These are phyloP conservation scores for Beaufortia kweichowensis DNA, from an alignment of 2,113 vertebrate species.

Conservation along the genomic window DNA sequence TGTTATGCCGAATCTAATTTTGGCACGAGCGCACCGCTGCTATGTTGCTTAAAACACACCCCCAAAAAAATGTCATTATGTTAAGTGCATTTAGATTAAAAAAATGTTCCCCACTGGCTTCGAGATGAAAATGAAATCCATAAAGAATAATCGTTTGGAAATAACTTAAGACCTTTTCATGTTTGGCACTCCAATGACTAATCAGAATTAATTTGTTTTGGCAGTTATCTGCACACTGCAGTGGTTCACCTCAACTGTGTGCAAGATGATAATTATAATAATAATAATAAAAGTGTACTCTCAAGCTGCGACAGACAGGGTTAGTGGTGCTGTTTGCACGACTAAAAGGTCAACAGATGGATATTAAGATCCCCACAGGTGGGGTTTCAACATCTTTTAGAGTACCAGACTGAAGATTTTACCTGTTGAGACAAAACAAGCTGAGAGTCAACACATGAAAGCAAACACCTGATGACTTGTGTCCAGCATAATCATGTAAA, in stretches of 20 bases:
- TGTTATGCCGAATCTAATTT: neutral
- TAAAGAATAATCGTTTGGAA: slow-evolving; percentile 54
- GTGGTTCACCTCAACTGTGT: neutral
- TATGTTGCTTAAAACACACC: neutral
- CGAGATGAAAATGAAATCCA: slow-evolving; percentile 50
- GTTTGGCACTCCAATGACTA: neutral
- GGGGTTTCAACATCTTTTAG: too few species aligned
- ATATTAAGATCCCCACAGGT: too few species aligned
- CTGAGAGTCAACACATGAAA: too few species aligned
- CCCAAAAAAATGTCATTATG: neutral
- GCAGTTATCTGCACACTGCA: neutral
- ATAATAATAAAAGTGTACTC: neutral
- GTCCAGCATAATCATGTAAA: neutral
- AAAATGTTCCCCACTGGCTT: slow-evolving; percentile 13
- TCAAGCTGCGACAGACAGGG: too few species aligned
- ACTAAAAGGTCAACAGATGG: too few species aligned
- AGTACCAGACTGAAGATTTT: too few species aligned
- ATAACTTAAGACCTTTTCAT: neutral
- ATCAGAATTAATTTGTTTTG: neutral
- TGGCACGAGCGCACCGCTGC: neutral
- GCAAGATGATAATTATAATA: neutral
- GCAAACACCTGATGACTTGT: too few species aligned
- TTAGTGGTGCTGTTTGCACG: too few species aligned
- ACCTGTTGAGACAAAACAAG: too few species aligned
- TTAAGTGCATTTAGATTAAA: slow-evolving; percentile 20